These are phyloP conservation scores for Mormyrops attenuatus DNA, from an alignment of 2,797 vertebrate species.

Conservation along the genomic window DNA sequence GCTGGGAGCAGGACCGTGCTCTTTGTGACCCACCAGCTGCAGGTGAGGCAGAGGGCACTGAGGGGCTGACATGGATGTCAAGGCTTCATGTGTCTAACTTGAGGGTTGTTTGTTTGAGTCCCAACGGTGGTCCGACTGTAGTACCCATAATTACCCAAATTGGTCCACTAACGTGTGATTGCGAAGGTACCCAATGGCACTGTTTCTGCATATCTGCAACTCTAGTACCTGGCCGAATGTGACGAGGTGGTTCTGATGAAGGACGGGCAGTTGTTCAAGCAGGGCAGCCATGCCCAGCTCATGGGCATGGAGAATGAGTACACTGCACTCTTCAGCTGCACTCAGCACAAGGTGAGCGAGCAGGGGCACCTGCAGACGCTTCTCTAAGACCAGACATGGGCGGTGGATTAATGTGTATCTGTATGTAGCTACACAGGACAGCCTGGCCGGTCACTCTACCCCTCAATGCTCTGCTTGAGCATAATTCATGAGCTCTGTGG, in stretches of 20 bases:
- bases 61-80: neutral
- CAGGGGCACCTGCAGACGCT: neutral
- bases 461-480: conserved; percentile 41
- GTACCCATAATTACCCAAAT: neutral
- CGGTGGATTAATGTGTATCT: neutral
- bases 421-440: conserved; percentile 11
- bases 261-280: conserved; percentile 70
- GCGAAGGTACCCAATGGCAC: neutral
- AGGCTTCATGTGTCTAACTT: neutral
- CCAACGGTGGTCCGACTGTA: neutral
- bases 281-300: conserved; percentile 68
- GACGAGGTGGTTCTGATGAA: conserved; percentile 74
- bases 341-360: conserved; percentile 65
- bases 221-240: conserved; percentile 69
- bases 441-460: conserved; percentile 40
- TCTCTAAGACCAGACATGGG: too few relatives aligned
- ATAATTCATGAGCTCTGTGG: conserved; percentile 53
- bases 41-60: conserved; percentile 48
- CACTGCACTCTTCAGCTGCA: conserved; percentile 61
- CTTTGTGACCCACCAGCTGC: conserved; percentile 78
- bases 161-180: neutral
- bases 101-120: neutral
- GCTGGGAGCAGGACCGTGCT: conserved; percentile 63
- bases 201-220: neutral
- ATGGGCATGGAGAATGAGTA: conserved; percentile 65